Evolutionary conservation across 2,113 vertebrate species (phyloP).

Genomic region (Pithys albifrons): DNA sequence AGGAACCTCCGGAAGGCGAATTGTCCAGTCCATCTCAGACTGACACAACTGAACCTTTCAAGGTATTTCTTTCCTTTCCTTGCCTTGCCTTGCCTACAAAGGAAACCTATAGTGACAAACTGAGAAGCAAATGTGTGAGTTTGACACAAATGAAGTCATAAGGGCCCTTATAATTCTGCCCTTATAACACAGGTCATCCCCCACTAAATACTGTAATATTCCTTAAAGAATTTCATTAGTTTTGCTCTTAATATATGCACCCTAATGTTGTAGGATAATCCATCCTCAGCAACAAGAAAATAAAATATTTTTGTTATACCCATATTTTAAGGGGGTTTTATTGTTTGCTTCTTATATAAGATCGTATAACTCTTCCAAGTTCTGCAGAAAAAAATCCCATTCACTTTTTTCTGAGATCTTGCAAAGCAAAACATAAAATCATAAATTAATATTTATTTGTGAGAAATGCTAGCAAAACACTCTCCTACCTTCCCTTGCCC

Average conservation of each 20-base stretch:
- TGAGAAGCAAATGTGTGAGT: not conserved
- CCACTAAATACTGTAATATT: not conserved
- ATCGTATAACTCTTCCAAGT: not conserved
- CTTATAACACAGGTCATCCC: not conserved
- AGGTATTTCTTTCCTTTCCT: not conserved
- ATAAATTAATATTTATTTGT: not conserved
- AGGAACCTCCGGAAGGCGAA: not conserved
- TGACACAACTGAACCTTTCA: not conserved
- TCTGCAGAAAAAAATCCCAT: not conserved
- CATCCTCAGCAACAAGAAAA: not conserved
- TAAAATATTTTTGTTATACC: not conserved
- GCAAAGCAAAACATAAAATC: not conserved
- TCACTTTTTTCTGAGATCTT: not conserved
- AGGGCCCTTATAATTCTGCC: not conserved
- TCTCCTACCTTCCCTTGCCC: not conserved
- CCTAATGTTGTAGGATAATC: not conserved
- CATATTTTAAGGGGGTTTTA: not conserved
- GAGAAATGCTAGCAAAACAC: not conserved
- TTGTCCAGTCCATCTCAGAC: not conserved
- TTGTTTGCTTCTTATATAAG: not conserved
- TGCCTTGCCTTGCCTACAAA: not conserved
- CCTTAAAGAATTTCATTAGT: not conserved
- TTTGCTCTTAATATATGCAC: not conserved
- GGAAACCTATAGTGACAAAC: not conserved
- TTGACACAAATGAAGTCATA: not conserved